Percentiles rank a stretch among this genome's conserved stretches.
Conservation (phyloP, 2,797 vertebrate species). For the Carapus acus region DNA sequence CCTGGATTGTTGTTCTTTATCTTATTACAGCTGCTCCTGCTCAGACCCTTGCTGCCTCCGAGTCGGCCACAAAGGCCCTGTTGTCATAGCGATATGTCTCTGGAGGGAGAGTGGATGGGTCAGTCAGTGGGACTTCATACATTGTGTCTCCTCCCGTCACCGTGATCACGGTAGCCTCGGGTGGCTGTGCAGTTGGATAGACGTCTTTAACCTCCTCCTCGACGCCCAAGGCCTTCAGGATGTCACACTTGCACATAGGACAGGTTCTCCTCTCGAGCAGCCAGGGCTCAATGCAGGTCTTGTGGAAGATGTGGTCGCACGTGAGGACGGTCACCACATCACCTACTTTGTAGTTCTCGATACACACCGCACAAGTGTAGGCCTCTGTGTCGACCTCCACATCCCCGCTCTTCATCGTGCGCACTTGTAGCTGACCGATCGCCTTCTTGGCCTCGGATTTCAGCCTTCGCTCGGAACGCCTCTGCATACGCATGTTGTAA, state of each 20-base stretch:
- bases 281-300: slow-evolving; percentile 91
- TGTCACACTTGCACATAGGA: slow-evolving; percentile 95
- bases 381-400: slow-evolving; percentile 79
- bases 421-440: slow-evolving; percentile 77
- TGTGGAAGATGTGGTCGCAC: slow-evolving; percentile 93
- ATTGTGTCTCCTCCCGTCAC: slow-evolving; percentile 49
- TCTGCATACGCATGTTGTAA: slow-evolving; percentile 69
- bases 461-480: slow-evolving; percentile 73
- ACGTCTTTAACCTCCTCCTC: slow-evolving; percentile 64
- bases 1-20: slow-evolving; percentile 24
- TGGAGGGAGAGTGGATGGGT: slow-evolving; percentile 32
- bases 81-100: slow-evolving; percentile 65
- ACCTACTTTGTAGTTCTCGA: slow-evolving; percentile 81
- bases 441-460: slow-evolving; percentile 84
- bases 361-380: slow-evolving; percentile 86
- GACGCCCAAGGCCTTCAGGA: slow-evolving; percentile 83
- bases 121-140: slow-evolving; percentile 61
- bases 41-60: slow-evolving; percentile 42
- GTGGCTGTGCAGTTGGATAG: slow-evolving; percentile 22
- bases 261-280: slow-evolving; percentile 89
- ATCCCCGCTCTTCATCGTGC: slow-evolving; percentile 81
- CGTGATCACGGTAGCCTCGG: slow-evolving; percentile 66
- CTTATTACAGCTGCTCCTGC: slow-evolving; percentile 22
- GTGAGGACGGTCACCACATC: slow-evolving; percentile 88
- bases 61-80: slow-evolving; percentile 60